Percentiles rank a stretch among this genome's conserved stretches.
phyloP scores from a whole-genome alignment of 2,113 vertebrate species.

The Morone chrysops region DNA sequence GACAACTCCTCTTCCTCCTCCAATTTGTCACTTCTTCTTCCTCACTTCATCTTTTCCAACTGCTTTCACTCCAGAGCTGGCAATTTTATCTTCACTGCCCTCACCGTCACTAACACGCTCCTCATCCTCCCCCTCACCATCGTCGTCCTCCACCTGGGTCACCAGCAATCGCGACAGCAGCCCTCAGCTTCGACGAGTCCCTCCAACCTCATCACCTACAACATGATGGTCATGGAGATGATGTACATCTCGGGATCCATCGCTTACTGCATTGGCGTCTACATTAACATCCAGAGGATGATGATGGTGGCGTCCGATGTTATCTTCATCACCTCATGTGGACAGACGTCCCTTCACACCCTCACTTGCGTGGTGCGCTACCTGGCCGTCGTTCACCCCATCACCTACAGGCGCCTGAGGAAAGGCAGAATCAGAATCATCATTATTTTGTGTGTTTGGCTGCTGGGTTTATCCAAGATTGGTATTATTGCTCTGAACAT shows the following conservation, averaged over 20 bases:
- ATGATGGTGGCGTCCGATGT: accelerated
- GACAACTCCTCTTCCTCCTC: not conserved
- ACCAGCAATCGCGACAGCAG: not conserved
- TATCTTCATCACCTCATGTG: accelerated
- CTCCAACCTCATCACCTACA: constrained; percentile 27
- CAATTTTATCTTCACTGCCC: accelerated
- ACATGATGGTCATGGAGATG: constrained; percentile 26
- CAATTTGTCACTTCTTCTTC: not conserved
- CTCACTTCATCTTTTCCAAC: accelerated
- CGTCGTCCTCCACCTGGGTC: constrained; percentile 9
- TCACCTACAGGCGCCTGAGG: constrained; percentile 31
- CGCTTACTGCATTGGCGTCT: accelerated
- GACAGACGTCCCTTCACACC: not conserved
- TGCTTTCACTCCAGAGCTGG: not conserved
- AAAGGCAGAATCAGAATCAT: constrained; percentile 2
- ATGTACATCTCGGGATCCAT: not conserved
- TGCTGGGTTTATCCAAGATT: accelerated
- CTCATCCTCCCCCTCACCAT: constrained; percentile 23
- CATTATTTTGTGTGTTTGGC: constrained; percentile 11
- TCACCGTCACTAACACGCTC: not conserved
- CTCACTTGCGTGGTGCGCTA: constrained; percentile 49
- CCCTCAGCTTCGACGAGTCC: not conserved
- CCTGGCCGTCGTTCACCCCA: constrained; percentile 46
- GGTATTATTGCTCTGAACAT: accelerated
- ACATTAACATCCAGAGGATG: accelerated